Base-by-base conservation (phyloP, 2,113 vertebrate genomes). In the Oncorhynchus tshawytscha region DNA sequence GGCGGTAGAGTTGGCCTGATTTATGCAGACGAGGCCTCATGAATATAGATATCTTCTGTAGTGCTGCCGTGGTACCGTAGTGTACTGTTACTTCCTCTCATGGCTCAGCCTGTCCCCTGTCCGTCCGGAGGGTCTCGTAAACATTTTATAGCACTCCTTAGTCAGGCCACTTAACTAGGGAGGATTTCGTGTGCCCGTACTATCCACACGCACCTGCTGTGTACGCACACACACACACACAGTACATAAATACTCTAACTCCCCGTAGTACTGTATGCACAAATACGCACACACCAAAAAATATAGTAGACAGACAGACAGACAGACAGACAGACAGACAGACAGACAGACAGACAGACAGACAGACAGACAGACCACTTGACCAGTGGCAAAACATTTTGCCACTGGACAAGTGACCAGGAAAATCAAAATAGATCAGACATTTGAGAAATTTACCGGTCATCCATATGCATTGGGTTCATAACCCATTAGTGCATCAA, bases 201-300 rank as follows among this genome's bases (percentile, higher is more conserved):
- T 67, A 25, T 18, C 27, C 16, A 5, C 66, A 67, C 5, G 75
- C 85, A 84, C 84, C 71, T 51, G 29, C 68, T 77, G 48, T 71
- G 24, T 48, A 25, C 31, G 18, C 18, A 22, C 71, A 25, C 25
- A 29, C 29, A 31, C 29, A 31, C 31, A 45, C 29, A 73, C 71
- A 45, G 25, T 9, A 62, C 29, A 64, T 3, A 18, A 18, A 45
- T 29, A 3, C 29, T 45, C 67, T 7, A 29, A 2, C 62, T 24
- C 22, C 22, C 62, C 22, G 39, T 45, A 12, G 39, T 7, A 34
- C 34, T 34, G 34, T 45, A 45, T 45, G 39, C 39, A 45, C 39
- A 45, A 3, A 45, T 11, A 45, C 9, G 11, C 39, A 45, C 39
- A 45, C 39, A 3, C 18, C 54, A 54, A 54, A 54, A 3, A 18